A percentile compares a stretch with the other conserved stretches of the same genome.
Evolutionary conservation across 2,888 invertebrate genomes (phyloP).

Genomic region (Elmis aenea): DNA sequence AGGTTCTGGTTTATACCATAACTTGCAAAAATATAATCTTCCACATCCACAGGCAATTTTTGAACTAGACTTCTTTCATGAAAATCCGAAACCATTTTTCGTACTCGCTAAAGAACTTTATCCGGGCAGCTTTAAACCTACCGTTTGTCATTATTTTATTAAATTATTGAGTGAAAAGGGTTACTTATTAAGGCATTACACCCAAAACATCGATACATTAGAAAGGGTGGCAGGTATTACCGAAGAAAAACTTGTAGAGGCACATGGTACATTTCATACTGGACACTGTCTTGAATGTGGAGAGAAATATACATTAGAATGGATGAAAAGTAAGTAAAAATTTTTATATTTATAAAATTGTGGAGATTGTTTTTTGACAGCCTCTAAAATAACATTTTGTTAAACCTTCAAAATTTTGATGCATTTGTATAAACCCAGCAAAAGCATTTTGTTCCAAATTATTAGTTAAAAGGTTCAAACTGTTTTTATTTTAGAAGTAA

Average conservation of each 20-base stretch:
- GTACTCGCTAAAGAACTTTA: slow-evolving; percentile 83
- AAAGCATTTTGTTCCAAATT: too few relatives aligned
- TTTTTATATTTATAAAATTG: not conserved
- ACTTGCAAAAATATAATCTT: slow-evolving; percentile 84
- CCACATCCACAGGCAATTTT: slow-evolving; percentile 92
- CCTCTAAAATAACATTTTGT: too few relatives aligned
- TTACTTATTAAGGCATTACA: slow-evolving; percentile 68
- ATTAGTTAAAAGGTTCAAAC: too few relatives aligned
- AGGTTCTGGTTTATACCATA: slow-evolving; percentile 85
- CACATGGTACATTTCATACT: slow-evolving; percentile 89
- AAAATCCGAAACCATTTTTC: slow-evolving; percentile 91
- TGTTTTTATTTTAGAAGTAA: too few relatives aligned
- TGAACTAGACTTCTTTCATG: slow-evolving; percentile 79
- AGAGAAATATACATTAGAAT: slow-evolving; percentile 67
- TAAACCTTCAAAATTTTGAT: too few relatives aligned
- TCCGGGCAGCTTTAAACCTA: slow-evolving; percentile 84
- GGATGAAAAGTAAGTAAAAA: slow-evolving; percentile 76
- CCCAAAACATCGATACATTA: slow-evolving; percentile 91
- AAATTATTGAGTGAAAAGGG: slow-evolving; percentile 79
- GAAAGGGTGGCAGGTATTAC: slow-evolving; percentile 83
- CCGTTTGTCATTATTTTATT: slow-evolving; percentile 87
- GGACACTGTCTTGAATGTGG: slow-evolving; percentile 80
- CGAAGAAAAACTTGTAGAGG: slow-evolving; percentile 82
- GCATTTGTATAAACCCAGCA: too few relatives aligned
- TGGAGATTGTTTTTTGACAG: too few relatives aligned